Percentiles rank a stretch among this genome's conserved stretches.
These are phyloP conservation scores for Chromoteleia sp. DNA, from an alignment of 2,888 invertebrate species.

Conservation along the genomic window DNA sequence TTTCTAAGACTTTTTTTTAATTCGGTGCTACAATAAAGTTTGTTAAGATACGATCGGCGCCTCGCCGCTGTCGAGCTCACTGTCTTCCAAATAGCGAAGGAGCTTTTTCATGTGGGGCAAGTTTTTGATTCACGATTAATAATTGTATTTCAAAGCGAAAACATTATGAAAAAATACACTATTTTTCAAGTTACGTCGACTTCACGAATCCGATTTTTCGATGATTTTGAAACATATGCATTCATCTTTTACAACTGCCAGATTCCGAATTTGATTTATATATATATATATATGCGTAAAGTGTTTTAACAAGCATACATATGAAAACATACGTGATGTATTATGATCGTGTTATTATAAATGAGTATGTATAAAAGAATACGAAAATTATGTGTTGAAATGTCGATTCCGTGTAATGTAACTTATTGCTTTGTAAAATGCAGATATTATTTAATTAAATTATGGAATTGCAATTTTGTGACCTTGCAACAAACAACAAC, in stretches of 20 bases:
- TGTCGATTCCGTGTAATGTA: slow-evolving; percentile 80
- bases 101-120: slow-evolving; percentile 21
- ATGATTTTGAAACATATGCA: slow-evolving; percentile 12
- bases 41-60: slow-evolving; percentile 20
- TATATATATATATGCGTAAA: slow-evolving; percentile 20
- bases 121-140: slow-evolving; percentile 2
- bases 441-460: slow-evolving; percentile 84
- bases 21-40: slow-evolving; percentile 63
- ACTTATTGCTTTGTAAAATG: slow-evolving; percentile 85
- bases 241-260: slow-evolving; percentile 6
- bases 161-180: slow-evolving; percentile 1
- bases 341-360: slow-evolving; percentile 74
- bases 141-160: slow-evolving; percentile 1
- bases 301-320: slow-evolving; percentile 37
- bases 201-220: slow-evolving; percentile 34
- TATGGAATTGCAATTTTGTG: slow-evolving; percentile 62
- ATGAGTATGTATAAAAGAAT: slow-evolving; percentile 77
- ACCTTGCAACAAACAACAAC: slow-evolving; percentile 46
- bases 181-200: slow-evolving; percentile 45
- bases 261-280: slow-evolving; percentile 39
- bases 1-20: slow-evolving; percentile 53
- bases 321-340: slow-evolving; percentile 61
- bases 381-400: slow-evolving; percentile 74
- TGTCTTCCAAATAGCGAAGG: slow-evolving; percentile 61
- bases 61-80: slow-evolving; percentile 40